Evolutionary conservation across 2,888 invertebrate genomes (phyloP), one percentile per base, ranked within the genome.

Genomic region (Calephelis perditalis): DNA sequence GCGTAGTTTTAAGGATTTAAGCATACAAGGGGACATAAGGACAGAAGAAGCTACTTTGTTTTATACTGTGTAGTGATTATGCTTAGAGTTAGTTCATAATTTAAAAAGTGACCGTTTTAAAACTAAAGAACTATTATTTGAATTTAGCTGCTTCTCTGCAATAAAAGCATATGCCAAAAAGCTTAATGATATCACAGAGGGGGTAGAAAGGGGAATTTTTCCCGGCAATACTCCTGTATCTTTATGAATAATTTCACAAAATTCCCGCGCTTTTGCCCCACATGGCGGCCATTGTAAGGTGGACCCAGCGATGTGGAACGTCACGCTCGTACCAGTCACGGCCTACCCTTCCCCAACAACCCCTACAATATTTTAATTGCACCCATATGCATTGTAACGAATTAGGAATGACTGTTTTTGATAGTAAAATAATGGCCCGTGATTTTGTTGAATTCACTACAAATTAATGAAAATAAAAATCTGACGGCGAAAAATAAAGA

Each of bases 251-350:
- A 65, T 65, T 11, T 40, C 49, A 49, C 56, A 52, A 68, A 65
- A 65, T 70, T 69, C 60, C 59, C 57, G 62, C 63, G 63, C 65
- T 71, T 69, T 66, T 65, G 63, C 62, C 67, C 67, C 58, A 66
- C 62, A 66, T 56, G 63, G 37, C 62, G 59, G 55, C 61, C 61
- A 62, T 62, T 56, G 63, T 58, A 65, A 60, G 64, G 61, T 63
- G 63, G 54, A 55, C 52, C 49, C 64, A 63, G 47, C 64, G 66
- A 59, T 63, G 64, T 69, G 70, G 63, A 68, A 68, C 71, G 63
- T 35, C 65, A 56, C 68, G 65, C 59, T 59, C 63, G 71, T 71
- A 65, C 72, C 71, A 69, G 71, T 64, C 70, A 66, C 70, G 62
- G 61, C 57, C 56, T 60, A 62, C 62, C 61, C 61, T 43, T 59